Evolutionary conservation across 2,888 invertebrate species (phyloP).

Genomic region (Volucella zonaria): DNA sequence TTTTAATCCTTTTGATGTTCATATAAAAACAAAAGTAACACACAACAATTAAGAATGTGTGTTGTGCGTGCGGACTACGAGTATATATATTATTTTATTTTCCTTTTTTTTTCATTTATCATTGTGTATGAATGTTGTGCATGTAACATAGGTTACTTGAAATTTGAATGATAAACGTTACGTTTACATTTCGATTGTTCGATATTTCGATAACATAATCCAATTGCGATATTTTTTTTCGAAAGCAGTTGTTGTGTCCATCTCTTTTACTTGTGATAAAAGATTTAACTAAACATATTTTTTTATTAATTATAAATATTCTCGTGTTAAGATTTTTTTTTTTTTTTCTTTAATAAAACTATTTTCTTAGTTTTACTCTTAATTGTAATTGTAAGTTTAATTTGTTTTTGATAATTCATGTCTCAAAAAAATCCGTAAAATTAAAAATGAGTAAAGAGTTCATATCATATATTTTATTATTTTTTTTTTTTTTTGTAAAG

Average conservation of each 20-base stretch:
- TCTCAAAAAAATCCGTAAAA: slow-evolving; percentile 38
- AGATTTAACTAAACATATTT: slow-evolving; percentile 56
- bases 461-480: slow-evolving; percentile 64
- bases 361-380: slow-evolving; percentile 17
- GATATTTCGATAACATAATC: slow-evolving; percentile 20
- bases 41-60: slow-evolving; percentile 22
- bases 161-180: slow-evolving; percentile 19
- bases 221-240: slow-evolving; percentile 63
- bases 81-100: slow-evolving; percentile 5
- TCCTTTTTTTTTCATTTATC: slow-evolving; percentile 33
- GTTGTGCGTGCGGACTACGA: slow-evolving; percentile 19
- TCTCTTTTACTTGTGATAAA: slow-evolving; percentile 74
- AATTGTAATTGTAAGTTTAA: slow-evolving; percentile 15
- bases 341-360: slow-evolving; percentile 29
- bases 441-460: slow-evolving; percentile 38
- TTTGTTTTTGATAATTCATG: slow-evolving; percentile 5
- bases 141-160: slow-evolving; percentile 37
- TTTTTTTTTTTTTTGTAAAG: slow-evolving; percentile 19
- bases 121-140: slow-evolving; percentile 63
- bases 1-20: slow-evolving; percentile 36
- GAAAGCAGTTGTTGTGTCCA: slow-evolving; percentile 63
- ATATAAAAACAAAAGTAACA: slow-evolving; percentile 17
- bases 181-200: slow-evolving; percentile 44
- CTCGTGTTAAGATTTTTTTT: slow-evolving; percentile 2
- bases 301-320: slow-evolving; percentile 3